phyloP scores from a whole-genome alignment of 2,113 vertebrate species.

The sheep (Ovis aries) region ARS-UI_Ramb_v3.0 NC_056076.1:11770501-11771000 shows the following conservation, averaged over 20 bases:
- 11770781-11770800: neutral
- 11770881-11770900: neutral
- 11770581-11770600: neutral
- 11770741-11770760: neutral
- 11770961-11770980: neutral
- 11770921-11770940: neutral
- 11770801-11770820: neutral
- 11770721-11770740: neutral
- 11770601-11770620: neutral
- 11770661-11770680: neutral
- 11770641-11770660: neutral
- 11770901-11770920: neutral
- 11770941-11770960: neutral
- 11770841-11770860: neutral
- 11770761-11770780: neutral
- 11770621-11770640: neutral
- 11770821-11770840: neutral
- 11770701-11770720: neutral
- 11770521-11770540: neutral
- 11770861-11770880: neutral
- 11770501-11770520: neutral
- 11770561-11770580: neutral
- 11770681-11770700: neutral
- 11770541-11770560: neutral
- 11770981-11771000: too few relatives aligned